phyloP scores from a whole-genome alignment of 2,113 vertebrate species.

The Collichthys lucidus region DNA sequence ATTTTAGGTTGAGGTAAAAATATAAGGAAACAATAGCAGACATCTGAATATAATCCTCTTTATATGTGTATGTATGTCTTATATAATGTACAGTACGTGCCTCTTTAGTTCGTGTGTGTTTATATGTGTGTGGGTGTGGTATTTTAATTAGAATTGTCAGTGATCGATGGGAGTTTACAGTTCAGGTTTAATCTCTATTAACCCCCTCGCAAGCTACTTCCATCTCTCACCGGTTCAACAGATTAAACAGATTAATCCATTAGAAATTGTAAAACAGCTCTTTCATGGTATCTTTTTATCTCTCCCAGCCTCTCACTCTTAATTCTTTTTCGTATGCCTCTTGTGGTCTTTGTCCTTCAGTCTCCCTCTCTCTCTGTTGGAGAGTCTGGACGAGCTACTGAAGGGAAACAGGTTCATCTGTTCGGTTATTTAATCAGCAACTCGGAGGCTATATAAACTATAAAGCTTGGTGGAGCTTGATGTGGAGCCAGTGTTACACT shows the following conservation, averaged over 20 bases:
- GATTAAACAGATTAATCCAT: conserved; percentile 21
- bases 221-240: conserved; percentile 17
- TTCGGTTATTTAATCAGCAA: conserved; percentile 7
- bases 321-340: neutral
- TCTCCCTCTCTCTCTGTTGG: conserved; percentile 17
- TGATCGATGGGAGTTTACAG: conserved; percentile 28
- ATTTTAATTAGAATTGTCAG: conserved; percentile 24
- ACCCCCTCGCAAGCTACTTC: conserved; percentile 3
- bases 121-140: neutral
- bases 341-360: conserved; percentile 7
- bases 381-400: conserved; percentile 15
- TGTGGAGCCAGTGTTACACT: neutral
- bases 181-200: conserved; percentile 38
- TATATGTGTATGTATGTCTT: neutral
- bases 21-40: neutral
- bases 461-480: neutral
- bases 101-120: neutral
- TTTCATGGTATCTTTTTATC: conserved; percentile 10
- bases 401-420: conserved; percentile 41
- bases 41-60: neutral
- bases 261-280: neutral
- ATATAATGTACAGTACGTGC: neutral
- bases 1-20: neutral
- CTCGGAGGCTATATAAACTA: neutral
- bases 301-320: neutral